Evolutionary conservation across 2,888 invertebrate genomes (phyloP).

Genomic region (Thyatira batis): DNA sequence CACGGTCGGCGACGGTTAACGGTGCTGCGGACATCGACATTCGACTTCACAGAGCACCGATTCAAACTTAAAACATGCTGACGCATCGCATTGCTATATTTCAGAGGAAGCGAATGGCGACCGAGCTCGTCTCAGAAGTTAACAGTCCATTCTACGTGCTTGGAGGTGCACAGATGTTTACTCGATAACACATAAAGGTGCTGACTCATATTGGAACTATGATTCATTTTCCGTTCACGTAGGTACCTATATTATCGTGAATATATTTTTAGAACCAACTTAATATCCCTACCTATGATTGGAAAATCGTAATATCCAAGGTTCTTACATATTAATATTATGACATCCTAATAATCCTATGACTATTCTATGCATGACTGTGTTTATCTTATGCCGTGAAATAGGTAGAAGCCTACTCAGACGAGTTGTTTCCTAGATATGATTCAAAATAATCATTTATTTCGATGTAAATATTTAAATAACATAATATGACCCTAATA

Average conservation of each 20-base stretch:
- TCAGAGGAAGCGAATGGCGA: slow-evolving; percentile 46
- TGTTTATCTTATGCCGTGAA: too few relatives aligned
- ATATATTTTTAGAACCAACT: slow-evolving; percentile 49
- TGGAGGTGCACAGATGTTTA: slow-evolving; percentile 53
- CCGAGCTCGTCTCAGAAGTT: slow-evolving; percentile 24
- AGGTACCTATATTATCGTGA: slow-evolving; percentile 31
- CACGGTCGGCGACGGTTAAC: slow-evolving; percentile 53
- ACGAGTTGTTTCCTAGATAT: too few relatives aligned
- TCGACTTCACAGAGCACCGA: slow-evolving; percentile 40
- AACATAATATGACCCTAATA: too few relatives aligned
- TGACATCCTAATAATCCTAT: too few relatives aligned
- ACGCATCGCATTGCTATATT: slow-evolving; percentile 57
- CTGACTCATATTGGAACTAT: slow-evolving; percentile 58
- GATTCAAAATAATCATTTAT: too few relatives aligned
- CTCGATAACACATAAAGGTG: slow-evolving; percentile 51
- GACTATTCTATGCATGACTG: too few relatives aligned
- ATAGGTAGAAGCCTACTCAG: too few relatives aligned
- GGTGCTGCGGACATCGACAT: slow-evolving; percentile 72
- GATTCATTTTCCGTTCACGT: slow-evolving; percentile 66
- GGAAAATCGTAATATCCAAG: slow-evolving; percentile 21
- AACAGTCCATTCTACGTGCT: slow-evolving; percentile 55
- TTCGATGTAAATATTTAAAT: too few relatives aligned
- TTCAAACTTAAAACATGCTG: slow-evolving; percentile 61
- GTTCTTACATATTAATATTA: too few relatives aligned
- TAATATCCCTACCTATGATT: slow-evolving; percentile 32